A percentile compares a stretch with the other conserved stretches of the same genome.
These are phyloP conservation scores for Bufotes viridis DNA, from an alignment of 2,797 vertebrate genomes.

Conservation along the genomic window DNA sequence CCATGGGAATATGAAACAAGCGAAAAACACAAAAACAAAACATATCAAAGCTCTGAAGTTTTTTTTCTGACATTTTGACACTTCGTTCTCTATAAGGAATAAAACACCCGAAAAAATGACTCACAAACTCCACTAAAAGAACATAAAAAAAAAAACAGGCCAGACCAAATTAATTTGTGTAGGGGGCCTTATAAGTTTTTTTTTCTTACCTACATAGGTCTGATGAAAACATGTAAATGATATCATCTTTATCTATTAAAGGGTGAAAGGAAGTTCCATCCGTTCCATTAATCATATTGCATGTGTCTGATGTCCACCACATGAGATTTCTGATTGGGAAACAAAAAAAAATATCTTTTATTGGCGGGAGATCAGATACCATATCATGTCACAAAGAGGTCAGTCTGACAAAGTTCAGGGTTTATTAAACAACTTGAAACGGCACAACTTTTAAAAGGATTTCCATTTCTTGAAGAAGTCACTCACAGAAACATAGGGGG, in stretches of 20 bases:
- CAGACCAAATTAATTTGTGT: too few relatives aligned
- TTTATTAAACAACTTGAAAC: neutral
- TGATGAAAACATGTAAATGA: slow-evolving; percentile 89
- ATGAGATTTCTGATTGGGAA: slow-evolving; percentile 68
- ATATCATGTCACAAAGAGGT: neutral
- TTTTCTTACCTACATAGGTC: slow-evolving; percentile 91
- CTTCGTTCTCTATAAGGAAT: too few relatives aligned
- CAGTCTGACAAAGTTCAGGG: neutral
- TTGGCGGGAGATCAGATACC: neutral
- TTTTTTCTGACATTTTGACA: too few relatives aligned
- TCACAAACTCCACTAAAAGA: too few relatives aligned
- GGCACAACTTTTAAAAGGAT: neutral
- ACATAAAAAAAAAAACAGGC: too few relatives aligned
- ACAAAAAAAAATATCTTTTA: neutral
- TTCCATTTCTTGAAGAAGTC: neutral
- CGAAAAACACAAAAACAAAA: too few relatives aligned
- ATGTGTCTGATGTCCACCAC: slow-evolving; percentile 87
- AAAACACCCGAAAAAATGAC: too few relatives aligned
- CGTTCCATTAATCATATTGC: slow-evolving; percentile 99
- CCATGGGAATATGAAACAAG: too few relatives aligned
- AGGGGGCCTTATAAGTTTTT: too few relatives aligned
- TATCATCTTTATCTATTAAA: slow-evolving; percentile 82
- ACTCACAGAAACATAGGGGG: neutral
- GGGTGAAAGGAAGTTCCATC: slow-evolving; percentile 91
- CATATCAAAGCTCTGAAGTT: too few relatives aligned